Conservation (phyloP, 2,797 vertebrate genomes). For the Podarcis siculus region DNA sequence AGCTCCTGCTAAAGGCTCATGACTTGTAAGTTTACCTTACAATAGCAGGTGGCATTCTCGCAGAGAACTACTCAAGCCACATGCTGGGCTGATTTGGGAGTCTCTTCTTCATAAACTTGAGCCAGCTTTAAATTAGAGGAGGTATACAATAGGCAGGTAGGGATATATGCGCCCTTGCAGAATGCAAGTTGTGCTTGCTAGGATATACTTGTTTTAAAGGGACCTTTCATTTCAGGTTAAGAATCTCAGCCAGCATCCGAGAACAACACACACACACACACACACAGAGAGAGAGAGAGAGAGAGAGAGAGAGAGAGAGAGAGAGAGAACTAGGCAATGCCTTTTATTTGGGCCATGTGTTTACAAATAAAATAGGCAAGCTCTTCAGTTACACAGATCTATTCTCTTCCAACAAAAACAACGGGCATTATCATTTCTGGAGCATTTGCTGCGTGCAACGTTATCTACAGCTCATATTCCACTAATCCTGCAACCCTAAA, state of each 20-base stretch:
- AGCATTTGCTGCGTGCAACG: not conserved
- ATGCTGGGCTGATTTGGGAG: not conserved
- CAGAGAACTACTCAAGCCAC: not conserved
- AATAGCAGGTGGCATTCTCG: not conserved
- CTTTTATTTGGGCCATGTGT: not conserved
- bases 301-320: no score
- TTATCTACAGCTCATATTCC: not conserved
- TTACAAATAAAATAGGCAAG: not conserved
- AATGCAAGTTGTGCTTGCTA: not conserved
- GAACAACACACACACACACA: not conserved
- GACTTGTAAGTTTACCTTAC: not conserved
- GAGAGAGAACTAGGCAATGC: not conserved
- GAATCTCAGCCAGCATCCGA: not conserved
- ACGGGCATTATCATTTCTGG: not conserved
- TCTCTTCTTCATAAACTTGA: not conserved
- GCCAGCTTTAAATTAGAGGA: not conserved
- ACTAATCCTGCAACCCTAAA: not conserved
- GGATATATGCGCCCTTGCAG: not conserved
- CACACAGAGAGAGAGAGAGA: no score
- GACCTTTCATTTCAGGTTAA: not conserved
- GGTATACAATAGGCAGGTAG: no score
- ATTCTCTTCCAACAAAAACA: conserved; percentile 5
- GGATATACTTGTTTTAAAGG: not conserved
- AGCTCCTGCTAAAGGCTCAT: not conserved
- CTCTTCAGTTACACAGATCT: not conserved